phyloP scores from a whole-genome alignment of 2,113 vertebrate species.

The Tragulus kanchil region DNA sequence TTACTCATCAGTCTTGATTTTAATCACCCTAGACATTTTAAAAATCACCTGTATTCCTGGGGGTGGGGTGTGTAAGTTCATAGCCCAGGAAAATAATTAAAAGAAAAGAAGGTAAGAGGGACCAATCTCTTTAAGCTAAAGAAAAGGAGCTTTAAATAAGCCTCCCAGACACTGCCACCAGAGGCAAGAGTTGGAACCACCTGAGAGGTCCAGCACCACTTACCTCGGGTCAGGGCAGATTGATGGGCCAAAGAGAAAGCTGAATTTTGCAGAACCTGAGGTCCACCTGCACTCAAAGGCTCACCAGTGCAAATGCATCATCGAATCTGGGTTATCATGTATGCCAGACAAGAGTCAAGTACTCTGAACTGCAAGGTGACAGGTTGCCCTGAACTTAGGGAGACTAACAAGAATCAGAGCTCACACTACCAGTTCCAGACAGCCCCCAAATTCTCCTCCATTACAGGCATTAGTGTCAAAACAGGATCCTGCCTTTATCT shows the following conservation, averaged over 20 bases:
- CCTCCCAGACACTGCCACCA: neutral
- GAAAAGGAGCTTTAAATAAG: slow-evolving; percentile 30
- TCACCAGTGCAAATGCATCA: neutral
- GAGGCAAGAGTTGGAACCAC: neutral
- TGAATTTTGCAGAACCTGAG: neutral
- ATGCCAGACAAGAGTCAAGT: neutral
- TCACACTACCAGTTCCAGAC: slow-evolving; percentile 11
- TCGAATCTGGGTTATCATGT: neutral
- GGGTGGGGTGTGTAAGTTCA: neutral
- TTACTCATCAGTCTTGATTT: neutral
- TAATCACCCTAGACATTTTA: neutral
- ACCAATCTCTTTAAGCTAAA: slow-evolving; percentile 5
- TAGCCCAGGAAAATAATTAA: neutral
- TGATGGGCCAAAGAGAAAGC: neutral
- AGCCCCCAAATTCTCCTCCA: slow-evolving; percentile 21
- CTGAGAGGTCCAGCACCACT: neutral
- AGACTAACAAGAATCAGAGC: slow-evolving; percentile 31
- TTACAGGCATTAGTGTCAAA: slow-evolving; percentile 40
- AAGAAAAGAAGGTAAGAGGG: neutral
- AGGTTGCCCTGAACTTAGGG: neutral
- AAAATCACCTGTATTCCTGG: neutral
- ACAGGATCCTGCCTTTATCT: slow-evolving; percentile 22
- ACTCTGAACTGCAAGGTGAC: neutral
- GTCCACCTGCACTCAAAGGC: neutral
- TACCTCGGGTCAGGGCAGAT: neutral